Conservation (phyloP, 2,888 invertebrate species). For the Melangyna quadrimaculata region DNA sequence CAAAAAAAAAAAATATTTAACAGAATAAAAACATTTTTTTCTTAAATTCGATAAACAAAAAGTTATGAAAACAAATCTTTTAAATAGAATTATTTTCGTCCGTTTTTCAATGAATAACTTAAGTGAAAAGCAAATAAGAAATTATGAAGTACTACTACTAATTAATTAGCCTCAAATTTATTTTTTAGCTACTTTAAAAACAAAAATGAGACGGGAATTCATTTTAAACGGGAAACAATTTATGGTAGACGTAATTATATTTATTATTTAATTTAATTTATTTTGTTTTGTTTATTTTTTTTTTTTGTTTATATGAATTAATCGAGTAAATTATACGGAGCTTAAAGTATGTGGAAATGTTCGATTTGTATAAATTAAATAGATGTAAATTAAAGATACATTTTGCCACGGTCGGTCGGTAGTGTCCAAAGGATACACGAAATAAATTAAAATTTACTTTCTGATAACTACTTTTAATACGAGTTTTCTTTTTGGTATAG, state of each 20-base stretch:
- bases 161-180: conserved; percentile 62
- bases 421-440: conserved; percentile 21
- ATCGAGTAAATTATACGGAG: background rate
- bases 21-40: conserved; percentile 42
- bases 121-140: conserved; percentile 34
- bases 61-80: conserved; percentile 59
- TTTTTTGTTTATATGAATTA: background rate
- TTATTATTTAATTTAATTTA: background rate
- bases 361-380: conserved; percentile 11
- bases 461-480: background rate
- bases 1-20: conserved; percentile 33
- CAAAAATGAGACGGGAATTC: conserved; percentile 33
- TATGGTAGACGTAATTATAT: conserved; percentile 52
- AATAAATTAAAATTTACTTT: conserved; percentile 15
- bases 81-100: conserved; percentile 69
- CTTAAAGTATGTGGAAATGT: background rate
- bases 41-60: conserved; percentile 55
- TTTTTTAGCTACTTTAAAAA: conserved; percentile 62
- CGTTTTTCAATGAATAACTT: conserved; percentile 61
- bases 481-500: conserved; percentile 41
- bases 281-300: conserved; percentile 6
- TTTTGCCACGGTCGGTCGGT: conserved; percentile 21
- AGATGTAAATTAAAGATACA: conserved; percentile 9
- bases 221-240: conserved; percentile 59
- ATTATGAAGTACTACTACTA: conserved; percentile 56